Evolutionary conservation across 2,797 vertebrate species (phyloP).

Genomic region (Peromyscus melanophrys): DNA sequence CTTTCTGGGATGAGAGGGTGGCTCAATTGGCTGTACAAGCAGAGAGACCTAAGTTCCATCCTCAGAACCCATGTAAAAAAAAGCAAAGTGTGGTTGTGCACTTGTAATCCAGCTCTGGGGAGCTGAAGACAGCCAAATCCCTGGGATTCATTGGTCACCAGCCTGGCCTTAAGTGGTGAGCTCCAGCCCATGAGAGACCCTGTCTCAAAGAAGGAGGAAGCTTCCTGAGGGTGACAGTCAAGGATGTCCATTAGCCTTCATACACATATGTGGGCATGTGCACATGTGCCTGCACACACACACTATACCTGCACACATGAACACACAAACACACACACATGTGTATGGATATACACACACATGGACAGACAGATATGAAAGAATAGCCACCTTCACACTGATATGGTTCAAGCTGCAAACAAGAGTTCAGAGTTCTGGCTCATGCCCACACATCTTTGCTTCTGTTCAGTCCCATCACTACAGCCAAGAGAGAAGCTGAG

Average conservation of each 20-base stretch:
- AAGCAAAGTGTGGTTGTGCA: background rate
- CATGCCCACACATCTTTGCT: background rate
- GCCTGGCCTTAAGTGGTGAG: background rate
- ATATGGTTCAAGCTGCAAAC: background rate
- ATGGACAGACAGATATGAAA: no score
- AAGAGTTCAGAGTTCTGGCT: background rate
- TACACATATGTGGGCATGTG: background rate
- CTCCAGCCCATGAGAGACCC: background rate
- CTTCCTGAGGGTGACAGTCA: background rate
- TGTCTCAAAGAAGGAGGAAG: background rate
- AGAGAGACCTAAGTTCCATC: background rate
- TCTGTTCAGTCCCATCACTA: background rate
- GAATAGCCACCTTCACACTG: background rate
- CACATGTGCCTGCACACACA: no score
- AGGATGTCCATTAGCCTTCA: background rate
- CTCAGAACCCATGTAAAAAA: background rate
- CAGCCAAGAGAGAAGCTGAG: background rate
- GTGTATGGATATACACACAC: background rate
- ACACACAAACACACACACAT: background rate
- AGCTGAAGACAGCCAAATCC: background rate
- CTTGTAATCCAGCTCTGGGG: background rate
- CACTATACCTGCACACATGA: no score
- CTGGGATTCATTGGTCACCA: background rate
- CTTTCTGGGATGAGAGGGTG: background rate
- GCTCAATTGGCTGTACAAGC: background rate